Conservation (phyloP, 2,888 invertebrate species). For the Julus scandinavius region DNA sequence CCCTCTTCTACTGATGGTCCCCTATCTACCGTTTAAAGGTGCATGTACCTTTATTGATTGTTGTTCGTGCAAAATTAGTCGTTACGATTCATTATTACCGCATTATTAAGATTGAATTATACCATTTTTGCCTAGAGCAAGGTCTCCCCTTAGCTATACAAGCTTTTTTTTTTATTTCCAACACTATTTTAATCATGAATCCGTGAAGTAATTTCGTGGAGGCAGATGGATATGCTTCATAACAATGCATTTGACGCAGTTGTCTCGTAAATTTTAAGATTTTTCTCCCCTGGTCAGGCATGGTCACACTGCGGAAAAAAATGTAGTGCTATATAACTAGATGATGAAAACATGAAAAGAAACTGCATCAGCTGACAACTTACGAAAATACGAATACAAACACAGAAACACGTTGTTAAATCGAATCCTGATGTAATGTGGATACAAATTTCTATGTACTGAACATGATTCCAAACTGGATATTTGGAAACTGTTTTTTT, state of each 20-base stretch:
- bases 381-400: no score
- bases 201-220: neutral
- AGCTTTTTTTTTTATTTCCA: neutral
- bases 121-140: neutral
- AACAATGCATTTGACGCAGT: neutral
- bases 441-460: no score
- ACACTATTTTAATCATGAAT: neutral
- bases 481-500: no score
- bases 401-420: no score
- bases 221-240: neutral
- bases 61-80: constrained; percentile 15
- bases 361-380: no score
- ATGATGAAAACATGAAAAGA: no score
- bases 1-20: neutral
- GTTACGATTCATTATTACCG: neutral
- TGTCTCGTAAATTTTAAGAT: neutral
- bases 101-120: neutral
- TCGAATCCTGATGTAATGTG: no score
- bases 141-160: neutral
- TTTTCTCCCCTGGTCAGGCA: no score
- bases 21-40: neutral
- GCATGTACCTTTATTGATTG: neutral
- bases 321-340: no score
- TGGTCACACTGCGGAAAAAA: no score
- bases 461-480: no score